A percentile compares a stretch with the other conserved stretches of the same genome.
Conservation (phyloP, 2,113 vertebrate genomes). For the Formicarius rufipectus region DNA sequence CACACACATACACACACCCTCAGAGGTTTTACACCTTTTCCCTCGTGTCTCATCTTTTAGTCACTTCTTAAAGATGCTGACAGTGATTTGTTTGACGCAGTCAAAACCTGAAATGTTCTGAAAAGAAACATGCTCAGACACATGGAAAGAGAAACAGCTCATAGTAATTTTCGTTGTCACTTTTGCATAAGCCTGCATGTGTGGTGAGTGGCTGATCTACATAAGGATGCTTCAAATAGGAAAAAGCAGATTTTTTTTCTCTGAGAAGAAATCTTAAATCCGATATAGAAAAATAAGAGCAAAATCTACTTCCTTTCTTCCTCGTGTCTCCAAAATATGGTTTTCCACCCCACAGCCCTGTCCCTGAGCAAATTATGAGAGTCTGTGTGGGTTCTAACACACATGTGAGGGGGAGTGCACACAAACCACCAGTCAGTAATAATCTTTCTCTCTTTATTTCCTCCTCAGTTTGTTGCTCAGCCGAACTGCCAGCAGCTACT, state of each 20-base stretch:
- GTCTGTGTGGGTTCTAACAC: background rate
- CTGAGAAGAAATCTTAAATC: background rate
- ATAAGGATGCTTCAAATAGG: background rate
- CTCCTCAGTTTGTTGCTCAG: conserved; percentile 91
- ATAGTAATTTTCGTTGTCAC: background rate
- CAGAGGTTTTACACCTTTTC: background rate
- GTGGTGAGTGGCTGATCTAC: background rate
- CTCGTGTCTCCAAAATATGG: background rate
- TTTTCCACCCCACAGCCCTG: background rate
- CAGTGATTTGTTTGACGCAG: background rate
- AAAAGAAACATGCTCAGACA: background rate
- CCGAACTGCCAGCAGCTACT: conserved; percentile 98
- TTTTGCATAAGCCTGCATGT: background rate
- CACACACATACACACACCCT: background rate
- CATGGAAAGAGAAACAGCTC: background rate
- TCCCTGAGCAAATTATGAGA: background rate
- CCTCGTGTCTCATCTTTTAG: conserved; percentile 5
- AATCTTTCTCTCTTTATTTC: background rate
- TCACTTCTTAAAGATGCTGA: background rate
- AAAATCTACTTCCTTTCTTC: background rate
- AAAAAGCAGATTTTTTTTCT: background rate
- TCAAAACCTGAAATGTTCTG: background rate
- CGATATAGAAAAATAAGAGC: background rate
- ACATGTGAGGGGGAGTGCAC: background rate
- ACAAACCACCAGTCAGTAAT: background rate